These are phyloP conservation scores for Ooceraea biroi DNA, from an alignment of 1,140 invertebrate genomes.

Conservation along the genomic window DNA sequence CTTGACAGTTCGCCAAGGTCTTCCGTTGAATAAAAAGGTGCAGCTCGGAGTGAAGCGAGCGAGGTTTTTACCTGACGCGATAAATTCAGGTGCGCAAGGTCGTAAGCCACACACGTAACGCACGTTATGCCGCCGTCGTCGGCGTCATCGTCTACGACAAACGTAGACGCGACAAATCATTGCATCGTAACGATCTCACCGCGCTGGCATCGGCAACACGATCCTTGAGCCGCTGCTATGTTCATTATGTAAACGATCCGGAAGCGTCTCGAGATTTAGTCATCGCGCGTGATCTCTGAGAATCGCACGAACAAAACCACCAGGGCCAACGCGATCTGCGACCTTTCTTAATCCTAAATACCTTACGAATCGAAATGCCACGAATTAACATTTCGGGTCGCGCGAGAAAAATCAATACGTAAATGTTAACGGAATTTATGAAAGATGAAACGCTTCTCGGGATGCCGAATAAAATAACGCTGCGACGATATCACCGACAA, in stretches of 20 bases:
- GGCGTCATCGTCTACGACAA: constrained; percentile 3
- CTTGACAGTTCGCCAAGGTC: constrained; percentile 75
- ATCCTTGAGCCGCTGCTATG: constrained; percentile 65
- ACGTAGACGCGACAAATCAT: background rate
- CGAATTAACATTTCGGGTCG: too few relatives aligned
- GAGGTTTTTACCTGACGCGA: constrained; percentile 74
- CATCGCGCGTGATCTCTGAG: constrained; percentile 37
- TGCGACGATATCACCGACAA: too few relatives aligned
- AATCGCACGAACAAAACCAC: too few relatives aligned
- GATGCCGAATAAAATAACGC: too few relatives aligned
- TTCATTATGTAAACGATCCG: constrained; percentile 73
- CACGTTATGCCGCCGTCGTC: constrained; percentile 63
- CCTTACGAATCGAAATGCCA: too few relatives aligned
- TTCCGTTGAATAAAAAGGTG: constrained; percentile 57
- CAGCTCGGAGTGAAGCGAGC: constrained; percentile 27
- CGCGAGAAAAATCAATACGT: too few relatives aligned
- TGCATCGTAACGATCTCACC: constrained; percentile 30
- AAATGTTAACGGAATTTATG: too few relatives aligned
- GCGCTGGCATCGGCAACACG: constrained; percentile 25
- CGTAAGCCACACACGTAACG: constrained; percentile 69
- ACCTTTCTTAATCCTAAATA: too few relatives aligned
- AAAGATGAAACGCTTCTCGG: too few relatives aligned
- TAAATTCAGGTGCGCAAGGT: constrained; percentile 80
- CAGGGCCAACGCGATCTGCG: too few relatives aligned
- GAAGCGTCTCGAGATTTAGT: constrained; percentile 64